Conservation (phyloP, 2,888 invertebrate species). For the Petrophora chlorosata region DNA sequence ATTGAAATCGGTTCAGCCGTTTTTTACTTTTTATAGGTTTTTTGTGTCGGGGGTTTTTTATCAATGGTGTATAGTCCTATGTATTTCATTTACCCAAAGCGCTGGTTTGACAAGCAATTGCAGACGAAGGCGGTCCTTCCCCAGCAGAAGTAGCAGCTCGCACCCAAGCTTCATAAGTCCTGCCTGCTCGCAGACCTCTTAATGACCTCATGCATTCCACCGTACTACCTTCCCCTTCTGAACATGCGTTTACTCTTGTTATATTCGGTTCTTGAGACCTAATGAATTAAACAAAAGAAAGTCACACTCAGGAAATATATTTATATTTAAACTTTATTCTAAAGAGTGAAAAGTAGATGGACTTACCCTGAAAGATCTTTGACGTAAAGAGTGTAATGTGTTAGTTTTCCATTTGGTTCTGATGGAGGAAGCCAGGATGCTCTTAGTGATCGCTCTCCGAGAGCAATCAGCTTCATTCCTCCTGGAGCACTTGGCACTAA, state of each 20-base stretch:
- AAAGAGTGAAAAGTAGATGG: not conserved
- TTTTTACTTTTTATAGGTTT: no score
- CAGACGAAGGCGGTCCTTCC: constrained; percentile 81
- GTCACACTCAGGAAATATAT: no score
- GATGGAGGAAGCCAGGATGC: constrained; percentile 93
- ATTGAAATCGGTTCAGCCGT: no score
- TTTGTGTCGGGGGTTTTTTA: no score
- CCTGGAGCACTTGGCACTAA: constrained; percentile 93
- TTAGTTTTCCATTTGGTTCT: constrained; percentile 92
- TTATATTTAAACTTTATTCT: not conserved
- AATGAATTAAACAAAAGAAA: constrained; percentile 3
- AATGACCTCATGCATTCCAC: constrained; percentile 84
- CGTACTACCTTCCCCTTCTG: constrained; percentile 63
- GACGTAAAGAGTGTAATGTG: constrained; percentile 91
- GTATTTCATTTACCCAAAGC: constrained; percentile 66
- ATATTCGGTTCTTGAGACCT: constrained; percentile 75
- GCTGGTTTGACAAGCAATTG: constrained; percentile 76
- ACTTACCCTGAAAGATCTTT: constrained; percentile 87
- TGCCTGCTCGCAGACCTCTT: constrained; percentile 87
- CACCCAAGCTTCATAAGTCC: constrained; percentile 94
- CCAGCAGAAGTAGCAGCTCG: constrained; percentile 91
- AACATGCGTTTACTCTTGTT: constrained; percentile 67
- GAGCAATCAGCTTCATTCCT: constrained; percentile 91
- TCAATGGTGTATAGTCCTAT: no score
- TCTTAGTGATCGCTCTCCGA: constrained; percentile 91